Base-by-base conservation (phyloP, 2,888 invertebrate genomes). In the Melanchra persicariae region DNA sequence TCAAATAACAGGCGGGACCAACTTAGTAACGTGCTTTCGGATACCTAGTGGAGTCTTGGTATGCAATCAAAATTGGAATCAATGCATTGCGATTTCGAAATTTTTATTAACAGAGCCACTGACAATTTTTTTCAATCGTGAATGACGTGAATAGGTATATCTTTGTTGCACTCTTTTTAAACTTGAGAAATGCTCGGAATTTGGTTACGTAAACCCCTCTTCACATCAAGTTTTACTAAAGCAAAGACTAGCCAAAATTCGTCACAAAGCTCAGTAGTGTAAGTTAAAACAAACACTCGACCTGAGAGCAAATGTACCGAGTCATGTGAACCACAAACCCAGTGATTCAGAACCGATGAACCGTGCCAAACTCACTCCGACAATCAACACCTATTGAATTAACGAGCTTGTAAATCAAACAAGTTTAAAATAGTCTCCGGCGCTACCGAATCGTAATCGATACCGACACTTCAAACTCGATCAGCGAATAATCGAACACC, bases 401-500 rank as follows among this genome's bases (percentile, higher is more conserved):
- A 74, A 69, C 66, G 66, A 67, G 60, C 71, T 84, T 74, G 63
- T 45, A 70, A 70, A 77, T 79, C 75, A 85, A 85, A 85, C 74
- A 70, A 77, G 68, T 77, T 82, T 64, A 24, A 66, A 69, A 74
- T 69, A 73, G 58, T 84, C 66, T 58, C 45, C 51, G 30, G 57
- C 52, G 72, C 80, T 76, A 76, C 77, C 71, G 70, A 82, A 77
- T 77, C 65, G 82, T 77, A 84, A 83, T 79, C 77, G 81, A 83
- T 78, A 76, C 63, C 43, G 73, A 69, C 77, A 84, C 81, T 85
- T 85, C 82, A 70, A 72, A 85, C 76, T 85, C 83, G 74, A 84
- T 86, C 83, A 82, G 75, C 74, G 66, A 51, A 70, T 76, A 82
- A 78, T 82, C 70, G 74, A 81, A 65, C 55, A 69, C 66, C 75